Evolutionary conservation across 2,797 vertebrate genomes (phyloP).

Genomic region (Hoplostethus mediterraneus): DNA sequence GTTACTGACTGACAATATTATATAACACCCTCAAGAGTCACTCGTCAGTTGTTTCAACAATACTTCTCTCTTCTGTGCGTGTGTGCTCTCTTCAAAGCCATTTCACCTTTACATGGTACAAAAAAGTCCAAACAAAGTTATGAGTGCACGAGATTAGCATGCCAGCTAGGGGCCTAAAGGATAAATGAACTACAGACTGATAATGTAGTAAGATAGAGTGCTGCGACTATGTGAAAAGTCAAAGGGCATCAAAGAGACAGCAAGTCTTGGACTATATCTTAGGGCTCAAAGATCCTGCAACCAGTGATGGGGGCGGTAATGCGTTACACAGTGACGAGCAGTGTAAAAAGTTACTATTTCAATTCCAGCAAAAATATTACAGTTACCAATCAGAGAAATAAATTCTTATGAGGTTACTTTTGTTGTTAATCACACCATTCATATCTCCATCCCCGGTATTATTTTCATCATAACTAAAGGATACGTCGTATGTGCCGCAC

Average conservation of each 20-base stretch:
- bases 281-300: background rate
- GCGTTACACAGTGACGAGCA: too few relatives aligned
- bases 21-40: conserved; percentile 1
- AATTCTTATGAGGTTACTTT: too few relatives aligned
- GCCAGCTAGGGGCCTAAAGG: conserved; percentile 12
- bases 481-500: too few relatives aligned
- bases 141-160: conserved; percentile 11
- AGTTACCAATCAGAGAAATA: too few relatives aligned
- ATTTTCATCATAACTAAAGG: too few relatives aligned
- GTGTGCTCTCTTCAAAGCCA: background rate
- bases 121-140: conserved; percentile 3
- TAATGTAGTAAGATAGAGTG: background rate
- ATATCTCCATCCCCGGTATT: too few relatives aligned
- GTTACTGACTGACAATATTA: background rate
- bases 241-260: conserved; percentile 7
- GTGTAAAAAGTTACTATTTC: too few relatives aligned
- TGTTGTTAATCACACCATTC: too few relatives aligned
- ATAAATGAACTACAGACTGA: conserved; percentile 29
- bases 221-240: conserved; percentile 13
- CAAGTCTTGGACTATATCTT: background rate
- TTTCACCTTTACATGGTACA: conserved; percentile 22
- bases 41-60: conserved; percentile 3
- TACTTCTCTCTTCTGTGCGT: conserved; percentile 20
- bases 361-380: too few relatives aligned
- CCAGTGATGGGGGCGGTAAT: too few relatives aligned